Evolutionary conservation across 2,113 vertebrate genomes (phyloP).

Genomic region (Aphyosemion australe): DNA sequence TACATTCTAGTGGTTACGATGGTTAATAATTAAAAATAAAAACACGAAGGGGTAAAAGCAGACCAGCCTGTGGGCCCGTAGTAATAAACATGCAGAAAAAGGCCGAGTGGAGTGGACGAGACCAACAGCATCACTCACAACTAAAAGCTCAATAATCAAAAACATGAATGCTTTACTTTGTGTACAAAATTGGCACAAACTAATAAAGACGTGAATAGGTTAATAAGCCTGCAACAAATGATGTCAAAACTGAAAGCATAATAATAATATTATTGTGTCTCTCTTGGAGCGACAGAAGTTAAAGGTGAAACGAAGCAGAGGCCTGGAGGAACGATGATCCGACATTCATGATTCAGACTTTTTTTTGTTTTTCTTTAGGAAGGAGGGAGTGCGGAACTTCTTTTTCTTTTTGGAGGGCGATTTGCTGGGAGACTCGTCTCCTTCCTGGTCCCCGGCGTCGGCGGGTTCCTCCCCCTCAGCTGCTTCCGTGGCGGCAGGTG

Average conservation of each 20-base stretch:
- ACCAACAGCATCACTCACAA: constrained; percentile 58
- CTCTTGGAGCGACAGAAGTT: constrained; percentile 32
- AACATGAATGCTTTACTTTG: constrained; percentile 64
- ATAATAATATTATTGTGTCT: constrained; percentile 28
- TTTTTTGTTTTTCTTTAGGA: constrained; percentile 99
- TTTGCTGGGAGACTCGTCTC: constrained; percentile 95
- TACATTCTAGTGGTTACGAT: constrained; percentile 88
- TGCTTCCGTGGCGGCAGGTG: constrained; percentile 56
- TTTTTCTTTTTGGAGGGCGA: constrained; percentile 99
- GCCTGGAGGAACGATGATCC: constrained; percentile 42
- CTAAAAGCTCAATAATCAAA: constrained; percentile 67
- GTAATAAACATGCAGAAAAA: constrained; percentile 65
- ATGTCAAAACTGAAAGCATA: constrained; percentile 49
- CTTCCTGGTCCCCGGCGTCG: constrained; percentile 83
- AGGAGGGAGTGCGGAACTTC: constrained; percentile 98
- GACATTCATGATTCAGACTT: constrained; percentile 86
- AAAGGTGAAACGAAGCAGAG: constrained; percentile 17
- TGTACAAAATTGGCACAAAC: constrained; percentile 74
- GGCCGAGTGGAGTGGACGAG: constrained; percentile 51
- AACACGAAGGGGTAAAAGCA: constrained; percentile 51
- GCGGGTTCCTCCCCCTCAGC: constrained; percentile 79
- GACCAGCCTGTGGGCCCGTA: constrained; percentile 40
- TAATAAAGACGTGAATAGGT: constrained; percentile 63
- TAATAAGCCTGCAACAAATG: constrained; percentile 61
- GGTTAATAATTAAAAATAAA: constrained; percentile 56